Evolutionary conservation across 2,797 vertebrate species (phyloP).

Genomic region (Linurgus olivaceus): DNA sequence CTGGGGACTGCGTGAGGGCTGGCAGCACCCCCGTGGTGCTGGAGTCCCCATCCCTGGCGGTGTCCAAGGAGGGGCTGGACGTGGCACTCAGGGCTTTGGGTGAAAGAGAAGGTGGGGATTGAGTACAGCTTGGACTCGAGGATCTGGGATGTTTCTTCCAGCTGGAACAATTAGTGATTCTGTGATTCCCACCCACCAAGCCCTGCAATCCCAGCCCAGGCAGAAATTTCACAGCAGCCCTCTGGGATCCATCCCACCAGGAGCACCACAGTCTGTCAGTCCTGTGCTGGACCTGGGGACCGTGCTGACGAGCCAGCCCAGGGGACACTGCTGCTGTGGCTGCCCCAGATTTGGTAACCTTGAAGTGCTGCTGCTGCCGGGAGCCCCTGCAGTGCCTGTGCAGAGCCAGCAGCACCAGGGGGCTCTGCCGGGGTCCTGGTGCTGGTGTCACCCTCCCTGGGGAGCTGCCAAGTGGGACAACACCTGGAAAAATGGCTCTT

Average conservation of each 20-base stretch:
- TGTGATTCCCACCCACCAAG: neutral
- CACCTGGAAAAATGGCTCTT: neutral
- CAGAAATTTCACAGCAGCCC: neutral
- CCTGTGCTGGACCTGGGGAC: neutral
- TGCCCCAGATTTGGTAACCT: constrained; percentile 71
- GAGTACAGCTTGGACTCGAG: fast-evolving
- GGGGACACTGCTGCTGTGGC: neutral
- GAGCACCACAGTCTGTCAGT: neutral
- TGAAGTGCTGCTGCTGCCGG: neutral
- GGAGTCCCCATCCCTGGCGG: neutral
- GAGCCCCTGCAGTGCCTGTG: neutral
- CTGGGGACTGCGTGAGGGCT: fast-evolving
- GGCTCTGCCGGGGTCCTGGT: neutral
- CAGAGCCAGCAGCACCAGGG: neutral
- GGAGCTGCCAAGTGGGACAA: neutral
- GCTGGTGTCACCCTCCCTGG: neutral
- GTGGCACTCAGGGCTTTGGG: neutral
- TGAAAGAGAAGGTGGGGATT: neutral
- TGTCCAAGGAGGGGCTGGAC: fast-evolving
- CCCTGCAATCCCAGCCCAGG: neutral
- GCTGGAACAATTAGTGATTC: neutral
- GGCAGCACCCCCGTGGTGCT: neutral
- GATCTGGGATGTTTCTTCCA: neutral
- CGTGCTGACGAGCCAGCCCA: fast-evolving
- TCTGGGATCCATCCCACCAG: neutral